These are phyloP conservation scores for Ashinkailepas kermadecensis DNA, from an alignment of 2,888 invertebrate species.

Conservation along the genomic window DNA sequence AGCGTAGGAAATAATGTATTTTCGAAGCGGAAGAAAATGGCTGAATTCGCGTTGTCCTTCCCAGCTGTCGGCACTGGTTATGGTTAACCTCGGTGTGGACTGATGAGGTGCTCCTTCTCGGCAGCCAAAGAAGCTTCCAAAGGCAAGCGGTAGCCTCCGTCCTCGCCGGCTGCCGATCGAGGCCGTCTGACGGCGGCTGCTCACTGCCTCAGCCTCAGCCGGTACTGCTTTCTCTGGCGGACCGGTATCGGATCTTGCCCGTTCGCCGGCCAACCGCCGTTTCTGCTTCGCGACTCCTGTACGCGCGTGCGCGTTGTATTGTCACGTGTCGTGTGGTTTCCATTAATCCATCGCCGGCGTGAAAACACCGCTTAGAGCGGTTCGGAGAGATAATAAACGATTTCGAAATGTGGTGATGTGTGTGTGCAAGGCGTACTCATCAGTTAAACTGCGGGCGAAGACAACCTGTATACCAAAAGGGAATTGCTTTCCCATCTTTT, in stretches of 20 bases:
- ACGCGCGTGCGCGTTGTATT: neutral
- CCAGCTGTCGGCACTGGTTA: too few species aligned
- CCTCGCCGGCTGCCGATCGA: neutral
- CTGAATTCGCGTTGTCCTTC: too few species aligned
- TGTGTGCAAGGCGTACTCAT: too few species aligned
- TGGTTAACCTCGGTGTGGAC: too few species aligned
- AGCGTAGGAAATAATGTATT: too few species aligned
- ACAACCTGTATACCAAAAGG: too few species aligned
- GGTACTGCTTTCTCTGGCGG: neutral
- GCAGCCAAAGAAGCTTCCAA: slow-evolving; percentile 55
- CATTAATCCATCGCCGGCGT: neutral
- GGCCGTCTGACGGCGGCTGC: neutral
- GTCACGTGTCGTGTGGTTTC: neutral
- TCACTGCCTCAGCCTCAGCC: neutral
- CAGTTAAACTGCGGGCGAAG: too few species aligned
- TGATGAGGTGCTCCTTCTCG: slow-evolving; percentile 34
- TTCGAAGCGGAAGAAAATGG: too few species aligned
- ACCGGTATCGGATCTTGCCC: neutral
- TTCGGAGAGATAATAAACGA: neutral
- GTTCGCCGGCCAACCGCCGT: neutral
- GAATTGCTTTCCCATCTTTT: too few species aligned
- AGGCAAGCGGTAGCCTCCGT: slow-evolving; percentile 40
- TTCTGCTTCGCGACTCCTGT: neutral
- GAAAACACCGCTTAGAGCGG: neutral
- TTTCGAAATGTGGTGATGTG: neutral